Conservation (phyloP, 35 echinoderm and acorn worm species). For the Strongylocentrotus purpuratus region DNA sequence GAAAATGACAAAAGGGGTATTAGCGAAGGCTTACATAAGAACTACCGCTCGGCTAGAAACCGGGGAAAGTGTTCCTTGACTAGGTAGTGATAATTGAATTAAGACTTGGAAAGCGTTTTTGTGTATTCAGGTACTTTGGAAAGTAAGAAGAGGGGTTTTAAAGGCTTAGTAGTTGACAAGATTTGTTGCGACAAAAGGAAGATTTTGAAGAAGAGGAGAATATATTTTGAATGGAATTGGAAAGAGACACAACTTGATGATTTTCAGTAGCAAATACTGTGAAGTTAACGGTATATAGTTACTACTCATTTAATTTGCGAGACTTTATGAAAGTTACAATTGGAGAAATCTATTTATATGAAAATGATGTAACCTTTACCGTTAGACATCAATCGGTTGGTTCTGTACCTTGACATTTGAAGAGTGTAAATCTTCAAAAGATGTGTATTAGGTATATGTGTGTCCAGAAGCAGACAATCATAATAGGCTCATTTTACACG, state of each 20-base stretch:
- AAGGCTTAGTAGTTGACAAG: neutral
- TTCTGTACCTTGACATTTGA: no score
- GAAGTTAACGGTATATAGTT: neutral
- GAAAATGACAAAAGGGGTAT: neutral
- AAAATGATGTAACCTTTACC: no score
- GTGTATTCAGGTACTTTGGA: neutral
- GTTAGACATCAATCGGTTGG: no score
- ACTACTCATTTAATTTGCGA: neutral
- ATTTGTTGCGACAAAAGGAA: neutral
- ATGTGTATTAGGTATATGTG: no score
- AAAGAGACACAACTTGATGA: neutral
- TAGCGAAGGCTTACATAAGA: constrained; percentile 18
- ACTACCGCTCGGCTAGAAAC: neutral
- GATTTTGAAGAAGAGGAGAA: neutral
- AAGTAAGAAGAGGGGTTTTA: neutral
- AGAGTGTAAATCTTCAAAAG: no score
- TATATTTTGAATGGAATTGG: neutral
- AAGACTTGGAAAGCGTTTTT: neutral
- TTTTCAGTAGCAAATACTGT: neutral
- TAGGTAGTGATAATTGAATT: constrained; percentile 30
- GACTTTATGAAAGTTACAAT: neutral
- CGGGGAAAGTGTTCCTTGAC: neutral
- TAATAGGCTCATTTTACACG: no score
- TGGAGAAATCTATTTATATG: neutral
- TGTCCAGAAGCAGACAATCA: no score